Base-by-base conservation (phyloP, 1,140 invertebrate genomes). In the Formica exsecta region DNA sequence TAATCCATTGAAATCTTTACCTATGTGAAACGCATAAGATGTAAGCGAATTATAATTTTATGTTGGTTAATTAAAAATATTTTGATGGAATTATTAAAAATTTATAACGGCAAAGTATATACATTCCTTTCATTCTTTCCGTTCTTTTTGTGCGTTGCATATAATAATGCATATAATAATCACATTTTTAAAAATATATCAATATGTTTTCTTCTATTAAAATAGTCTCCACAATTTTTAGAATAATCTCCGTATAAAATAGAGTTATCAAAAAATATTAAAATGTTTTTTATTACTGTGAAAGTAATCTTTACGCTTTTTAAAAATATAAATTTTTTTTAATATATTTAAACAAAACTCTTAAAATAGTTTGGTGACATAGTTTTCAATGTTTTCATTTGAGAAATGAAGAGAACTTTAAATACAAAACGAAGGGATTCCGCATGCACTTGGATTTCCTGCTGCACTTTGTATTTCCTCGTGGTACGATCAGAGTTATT, bases 401-500 rank as follows among this genome's bases (percentile, higher is more conserved):
- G n/a, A 51, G 25, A 51, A 70, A 51, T 25, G 7, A 70, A 70
- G 22, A 61, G 9, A 61, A 41, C 36, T 51, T 65, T 22, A 16
- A 77, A 32, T 5, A 11, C 32, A 32, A 22, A 25, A 62, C 7
- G 36, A 80, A 65, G 36, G n/a, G 44, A 79, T 51, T 89, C 57
- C n/a, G 22, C 13, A 6, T 59, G 51, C 59, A 70, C 38, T 57
- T 71, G 38, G 48, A n/a, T 29, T 84, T 80, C 51, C 86, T 68
- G 11, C 16, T 11, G 29, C 6, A 32, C 41, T 51, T 73, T 59
- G 44, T 41, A 4, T 70, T 41, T 44, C 2, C 79, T 61, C 54
- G 5, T 81, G 54, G 36, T 75, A n/a, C 36, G 74, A 57, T 59
- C 62, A 38, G 68, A 75, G 75, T 61, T 76, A 89, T 89, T 89